Evolutionary conservation across 1,140 invertebrate genomes (phyloP).

Genomic region (Neodiprion pinetum): DNA sequence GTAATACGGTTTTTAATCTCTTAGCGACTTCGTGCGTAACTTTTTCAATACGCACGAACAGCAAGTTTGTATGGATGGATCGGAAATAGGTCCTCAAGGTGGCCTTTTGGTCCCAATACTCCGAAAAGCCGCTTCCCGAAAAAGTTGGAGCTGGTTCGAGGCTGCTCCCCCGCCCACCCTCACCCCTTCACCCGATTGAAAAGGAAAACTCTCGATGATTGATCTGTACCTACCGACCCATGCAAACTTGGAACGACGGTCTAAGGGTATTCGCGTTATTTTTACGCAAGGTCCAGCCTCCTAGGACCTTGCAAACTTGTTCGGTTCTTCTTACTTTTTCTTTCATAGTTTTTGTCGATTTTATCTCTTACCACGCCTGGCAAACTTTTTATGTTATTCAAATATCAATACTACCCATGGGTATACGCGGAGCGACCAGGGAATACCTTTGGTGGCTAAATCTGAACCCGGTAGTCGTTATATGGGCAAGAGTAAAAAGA

Average conservation of each 20-base stretch:
- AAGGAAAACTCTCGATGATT: conserved; percentile 3
- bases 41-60: too few relatives aligned
- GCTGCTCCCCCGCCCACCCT: too few relatives aligned
- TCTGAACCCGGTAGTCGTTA: neutral
- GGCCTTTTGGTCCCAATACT: too few relatives aligned
- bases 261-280: neutral
- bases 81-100: too few relatives aligned
- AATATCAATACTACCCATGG: neutral
- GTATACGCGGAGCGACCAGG: neutral
- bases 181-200: neutral
- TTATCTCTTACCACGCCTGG: neutral
- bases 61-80: too few relatives aligned
- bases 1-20: too few relatives aligned
- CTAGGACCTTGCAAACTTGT: neutral
- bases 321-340: neutral
- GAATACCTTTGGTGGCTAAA: neutral
- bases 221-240: neutral
- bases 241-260: neutral
- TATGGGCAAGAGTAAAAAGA: neutral
- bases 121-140: too few relatives aligned
- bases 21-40: too few relatives aligned
- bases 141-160: too few relatives aligned
- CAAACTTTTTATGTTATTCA: neutral
- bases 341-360: too few relatives aligned
- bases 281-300: neutral